A percentile compares a stretch with the other conserved stretches of the same genome.
Evolutionary conservation across 2,113 vertebrate species (phyloP).

Genomic region (Bubalus kerabau): DNA sequence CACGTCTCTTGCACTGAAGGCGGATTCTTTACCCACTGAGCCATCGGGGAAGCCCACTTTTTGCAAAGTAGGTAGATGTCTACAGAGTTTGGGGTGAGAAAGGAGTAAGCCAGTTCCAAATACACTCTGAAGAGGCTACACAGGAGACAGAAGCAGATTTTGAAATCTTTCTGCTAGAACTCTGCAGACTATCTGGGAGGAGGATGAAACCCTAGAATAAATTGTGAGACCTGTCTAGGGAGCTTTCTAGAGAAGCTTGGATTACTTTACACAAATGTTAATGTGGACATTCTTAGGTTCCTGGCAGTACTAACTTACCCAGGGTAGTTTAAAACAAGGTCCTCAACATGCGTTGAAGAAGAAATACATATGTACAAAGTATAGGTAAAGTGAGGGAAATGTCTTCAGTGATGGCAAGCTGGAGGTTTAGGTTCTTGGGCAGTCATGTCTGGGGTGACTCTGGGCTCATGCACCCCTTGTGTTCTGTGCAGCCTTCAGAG

Average conservation of each 20-base stretch:
- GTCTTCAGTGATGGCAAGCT: not conserved
- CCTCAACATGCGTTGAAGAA: not conserved
- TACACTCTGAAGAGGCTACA: not conserved
- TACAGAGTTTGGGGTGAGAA: not conserved
- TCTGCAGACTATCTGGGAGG: not conserved
- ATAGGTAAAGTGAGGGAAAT: not conserved
- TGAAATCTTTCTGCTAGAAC: not conserved
- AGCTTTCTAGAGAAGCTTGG: not conserved
- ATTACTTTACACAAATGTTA: not conserved
- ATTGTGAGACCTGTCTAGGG: not conserved
- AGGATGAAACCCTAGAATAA: not conserved
- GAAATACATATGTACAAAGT: not conserved
- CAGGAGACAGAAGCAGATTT: not conserved
- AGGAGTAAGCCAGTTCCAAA: not conserved
- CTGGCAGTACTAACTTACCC: not conserved
- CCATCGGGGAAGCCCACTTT: not conserved
- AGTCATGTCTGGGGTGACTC: no score
- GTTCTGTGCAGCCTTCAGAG: not conserved
- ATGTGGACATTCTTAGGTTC: not conserved
- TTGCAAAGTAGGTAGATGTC: not conserved
- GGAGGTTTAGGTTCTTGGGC: not conserved
- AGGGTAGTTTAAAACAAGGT: not conserved
- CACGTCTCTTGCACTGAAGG: not conserved
- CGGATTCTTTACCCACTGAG: not conserved
- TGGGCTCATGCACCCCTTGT: accelerated